A percentile compares a stretch with the other conserved stretches of the same genome.
Conservation (phyloP, 2,888 invertebrate species). For the Dorcus parallelipipedus region DNA sequence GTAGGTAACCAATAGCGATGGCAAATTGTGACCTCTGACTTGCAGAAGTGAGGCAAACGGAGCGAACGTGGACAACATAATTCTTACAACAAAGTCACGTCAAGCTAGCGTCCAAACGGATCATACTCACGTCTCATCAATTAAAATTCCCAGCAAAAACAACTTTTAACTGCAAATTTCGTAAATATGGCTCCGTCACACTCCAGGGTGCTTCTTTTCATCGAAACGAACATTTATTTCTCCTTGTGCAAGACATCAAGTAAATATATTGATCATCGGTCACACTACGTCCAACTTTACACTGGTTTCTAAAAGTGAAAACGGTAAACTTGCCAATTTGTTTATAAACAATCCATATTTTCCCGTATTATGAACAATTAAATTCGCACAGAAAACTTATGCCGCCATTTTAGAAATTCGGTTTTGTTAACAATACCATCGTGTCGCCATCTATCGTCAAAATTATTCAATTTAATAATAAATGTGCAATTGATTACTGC, state of each 20-base stretch:
- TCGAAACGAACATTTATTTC: slow-evolving; percentile 7
- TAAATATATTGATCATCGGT: slow-evolving; percentile 2
- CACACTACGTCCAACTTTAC: slow-evolving; percentile 5
- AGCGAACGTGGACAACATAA: background rate
- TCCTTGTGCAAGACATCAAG: background rate
- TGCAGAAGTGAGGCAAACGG: slow-evolving; percentile 15
- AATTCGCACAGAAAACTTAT: slow-evolving; percentile 65
- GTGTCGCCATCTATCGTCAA: too few species aligned
- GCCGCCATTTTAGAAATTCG: slow-evolving; percentile 65
- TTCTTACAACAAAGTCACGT: background rate
- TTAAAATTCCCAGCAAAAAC: slow-evolving; percentile 31
- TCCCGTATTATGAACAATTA: slow-evolving; percentile 40
- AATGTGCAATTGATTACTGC: too few species aligned
- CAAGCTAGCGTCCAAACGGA: background rate
- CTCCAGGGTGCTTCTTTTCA: slow-evolving; percentile 11
- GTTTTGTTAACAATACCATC: slow-evolving; percentile 50
- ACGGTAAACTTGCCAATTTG: slow-evolving; percentile 6
- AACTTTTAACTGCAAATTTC: slow-evolving; percentile 42
- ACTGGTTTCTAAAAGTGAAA: background rate
- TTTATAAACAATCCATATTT: slow-evolving; percentile 25
- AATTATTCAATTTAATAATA: too few species aligned
- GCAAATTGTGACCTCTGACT: slow-evolving; percentile 22
- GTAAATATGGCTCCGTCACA: slow-evolving; percentile 65
- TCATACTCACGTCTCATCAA: slow-evolving; percentile 43
- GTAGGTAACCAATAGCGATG: background rate